phyloP scores from a whole-genome alignment of 1,140 invertebrate genomes.

The Dendroctonus ponderosae region DNA sequence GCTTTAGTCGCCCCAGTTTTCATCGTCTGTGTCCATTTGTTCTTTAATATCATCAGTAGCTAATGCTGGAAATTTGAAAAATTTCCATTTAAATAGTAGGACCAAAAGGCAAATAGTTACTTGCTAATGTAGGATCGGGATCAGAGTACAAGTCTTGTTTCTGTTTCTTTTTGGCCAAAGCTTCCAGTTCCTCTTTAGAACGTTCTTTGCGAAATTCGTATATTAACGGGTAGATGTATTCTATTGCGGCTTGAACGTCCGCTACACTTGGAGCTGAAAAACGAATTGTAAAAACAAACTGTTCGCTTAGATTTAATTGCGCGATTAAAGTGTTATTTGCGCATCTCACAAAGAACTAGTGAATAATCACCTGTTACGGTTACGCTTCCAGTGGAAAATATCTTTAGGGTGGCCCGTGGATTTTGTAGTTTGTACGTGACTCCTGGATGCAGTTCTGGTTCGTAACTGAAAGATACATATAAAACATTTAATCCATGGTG shows the following conservation, averaged over 20 bases:
- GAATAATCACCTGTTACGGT: slow-evolving; percentile 81
- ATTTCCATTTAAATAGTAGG: background rate
- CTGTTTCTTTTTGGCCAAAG: slow-evolving; percentile 40
- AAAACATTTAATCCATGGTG: background rate
- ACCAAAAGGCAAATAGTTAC: slow-evolving; percentile 1
- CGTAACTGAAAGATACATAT: slow-evolving; percentile 69
- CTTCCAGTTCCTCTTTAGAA: slow-evolving; percentile 62
- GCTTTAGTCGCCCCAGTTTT: slow-evolving; percentile 28
- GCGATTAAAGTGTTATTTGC: background rate
- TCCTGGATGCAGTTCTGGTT: slow-evolving; percentile 96
- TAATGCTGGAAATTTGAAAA: background rate
- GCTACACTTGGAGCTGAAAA: slow-evolving; percentile 81
- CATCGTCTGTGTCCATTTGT: slow-evolving; percentile 27
- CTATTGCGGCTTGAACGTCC: slow-evolving; percentile 86
- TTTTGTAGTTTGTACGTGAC: slow-evolving; percentile 91
- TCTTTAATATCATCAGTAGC: slow-evolving; percentile 1
- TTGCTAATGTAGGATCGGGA: background rate
- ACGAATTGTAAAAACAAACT: slow-evolving; percentile 5
- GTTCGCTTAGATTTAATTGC: background rate
- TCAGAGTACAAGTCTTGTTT: slow-evolving; percentile 32
- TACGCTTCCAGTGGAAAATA: slow-evolving; percentile 96
- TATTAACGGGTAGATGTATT: slow-evolving; percentile 92
- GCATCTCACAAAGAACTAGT: background rate
- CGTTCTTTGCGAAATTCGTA: slow-evolving; percentile 86
- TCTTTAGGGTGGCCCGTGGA: slow-evolving; percentile 92